Evolutionary conservation across 1,140 invertebrate species (phyloP), one percentile per base, ranked within the genome.

Genomic region (Galleria mellonella): DNA sequence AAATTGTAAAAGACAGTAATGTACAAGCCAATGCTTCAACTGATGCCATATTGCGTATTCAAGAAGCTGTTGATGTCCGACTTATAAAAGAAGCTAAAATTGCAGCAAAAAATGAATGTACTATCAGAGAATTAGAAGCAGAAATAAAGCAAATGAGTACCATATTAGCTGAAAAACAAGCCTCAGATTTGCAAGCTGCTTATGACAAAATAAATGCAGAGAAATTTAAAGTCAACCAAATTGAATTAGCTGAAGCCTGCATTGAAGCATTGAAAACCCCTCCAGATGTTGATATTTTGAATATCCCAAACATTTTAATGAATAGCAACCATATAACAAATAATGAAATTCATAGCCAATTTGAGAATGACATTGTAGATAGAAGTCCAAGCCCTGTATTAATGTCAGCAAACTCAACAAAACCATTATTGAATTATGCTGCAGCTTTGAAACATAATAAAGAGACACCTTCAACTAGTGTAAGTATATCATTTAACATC

Each of bases 111-210:
- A 83, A 78, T 67, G 86, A 87, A 48, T 56, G 50, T 27, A 71
- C 58, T 28, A 76, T 87, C 8, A 65, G 79, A 44, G 78, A 82
- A 37, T 46, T 87, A 10, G 75, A 83, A 43, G 63, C 71, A 12
- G 86, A 87, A 65, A 84, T 87, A 3, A 79, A 74, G 35, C 68
- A 81, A 51, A 87, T 87, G 76, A 72, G 59, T 40, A 43, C 61
- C 4, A 82, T 84, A 40, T 48, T 87, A 41, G 65, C 75, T 42
- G 79, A 86, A 10, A 78, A 78, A 45, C 76, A 83, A 42, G 55
- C 60, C 12, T 36, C 51, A 23, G 78, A 83, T 28, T 60, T 83
- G 39, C 60, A 75, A 42, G 32, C 45, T 23, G 49, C 67, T 10
- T 72, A 73, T 39, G 70, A 75, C 36, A 75, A 68, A 51, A 58